Percentiles rank a stretch among this genome's conserved stretches.
Conservation (phyloP, 2,113 vertebrate genomes). For the Orientallactaga bullata region DNA sequence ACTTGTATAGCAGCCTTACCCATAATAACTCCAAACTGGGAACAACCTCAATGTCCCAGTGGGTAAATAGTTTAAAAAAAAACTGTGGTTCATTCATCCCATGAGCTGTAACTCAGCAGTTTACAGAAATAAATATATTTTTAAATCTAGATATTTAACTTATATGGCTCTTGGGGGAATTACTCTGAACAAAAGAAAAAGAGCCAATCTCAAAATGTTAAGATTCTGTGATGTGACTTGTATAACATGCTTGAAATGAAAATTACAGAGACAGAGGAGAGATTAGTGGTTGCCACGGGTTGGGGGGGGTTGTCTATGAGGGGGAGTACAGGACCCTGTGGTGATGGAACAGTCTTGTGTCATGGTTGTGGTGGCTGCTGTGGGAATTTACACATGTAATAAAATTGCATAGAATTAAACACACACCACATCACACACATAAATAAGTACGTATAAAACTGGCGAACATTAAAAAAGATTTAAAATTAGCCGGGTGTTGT, state of each 20-base stretch:
- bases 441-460: not conserved
- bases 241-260: constrained; percentile 26
- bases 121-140: not conserved
- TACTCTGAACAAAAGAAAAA: not conserved
- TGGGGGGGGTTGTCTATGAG: not conserved
- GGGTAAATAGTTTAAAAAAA: not conserved
- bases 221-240: not conserved
- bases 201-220: not conserved
- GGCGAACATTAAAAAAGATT: not conserved
- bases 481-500: no score
- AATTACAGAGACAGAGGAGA: constrained; percentile 31
- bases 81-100: not conserved
- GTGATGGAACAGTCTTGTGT: not conserved
- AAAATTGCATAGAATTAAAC: not conserved
- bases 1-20: not conserved
- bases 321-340: not conserved
- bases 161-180: not conserved
- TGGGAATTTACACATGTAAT: not conserved
- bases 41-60: not conserved
- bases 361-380: not conserved
- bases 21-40: not conserved
- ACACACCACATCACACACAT: not conserved
- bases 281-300: not conserved
- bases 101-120: not conserved
- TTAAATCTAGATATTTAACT: not conserved